Base-by-base conservation (phyloP, 2,888 invertebrate species). In the Argyra leucocephala region DNA sequence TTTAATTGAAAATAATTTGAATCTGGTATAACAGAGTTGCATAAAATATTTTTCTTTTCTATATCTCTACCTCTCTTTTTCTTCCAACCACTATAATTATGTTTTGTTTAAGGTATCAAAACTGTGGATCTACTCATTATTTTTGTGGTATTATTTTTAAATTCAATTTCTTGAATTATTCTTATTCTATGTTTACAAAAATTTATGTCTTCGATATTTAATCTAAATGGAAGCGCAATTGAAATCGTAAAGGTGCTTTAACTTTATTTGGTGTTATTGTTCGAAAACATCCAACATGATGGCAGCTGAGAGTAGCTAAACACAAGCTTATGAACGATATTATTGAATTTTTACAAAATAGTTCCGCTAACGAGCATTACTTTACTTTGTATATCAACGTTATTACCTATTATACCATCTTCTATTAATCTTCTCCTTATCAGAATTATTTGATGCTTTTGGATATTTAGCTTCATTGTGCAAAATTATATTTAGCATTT, bases 281-380 rank as follows among this genome's bases (percentile, higher is more conserved):
- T 63, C 85, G 90, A 73, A 88, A 88, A 71, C 91, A 94, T 75
- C 93, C 95, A 62, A 85, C 89, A 67, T 96, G n/a, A n/a, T n/a
- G 96, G 95, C 83, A 94, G 70, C 88, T 89, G 79, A 91, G 90
- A 81, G 85, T 92, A 72, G 84, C 88, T 67, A 85, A 86, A 72
- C 90, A 91, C 81, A 82, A 86, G 67, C 82, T 93, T 57, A 85
- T 93, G 72, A 87, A 86, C 75, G 89, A 90, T 71, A 82, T 96
- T 72, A 82, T 94, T 70, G 89, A 88, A 77, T 82, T 90, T 74
- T 84, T 95, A 68, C 91, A 89, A 83, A 75, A 86, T 91, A 71
- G 84, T 90, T 70, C 86, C 89, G 68, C 81, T 93, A 74, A 87
- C 94, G 85, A 90, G 91, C n/a, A n/a, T n/a, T 81, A 93, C 91